phyloP scores from a whole-genome alignment of 1,140 invertebrate genomes.

The Heliothis virescens region DNA sequence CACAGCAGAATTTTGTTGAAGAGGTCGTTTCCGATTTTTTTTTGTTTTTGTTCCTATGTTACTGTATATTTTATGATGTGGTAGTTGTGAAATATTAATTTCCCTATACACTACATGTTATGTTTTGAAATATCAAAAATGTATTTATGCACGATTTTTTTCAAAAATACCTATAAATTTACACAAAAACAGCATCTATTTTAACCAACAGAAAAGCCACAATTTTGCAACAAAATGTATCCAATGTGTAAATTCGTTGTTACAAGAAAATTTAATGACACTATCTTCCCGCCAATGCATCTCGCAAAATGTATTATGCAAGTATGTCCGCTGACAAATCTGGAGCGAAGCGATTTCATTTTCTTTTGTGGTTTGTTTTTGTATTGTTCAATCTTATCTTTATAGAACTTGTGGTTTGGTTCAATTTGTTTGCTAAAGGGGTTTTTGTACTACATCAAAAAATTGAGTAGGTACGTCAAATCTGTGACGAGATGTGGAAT shows the following conservation, averaged over 20 bases:
- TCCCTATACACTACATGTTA: neutral
- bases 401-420: no score
- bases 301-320: conserved; percentile 22
- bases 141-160: neutral
- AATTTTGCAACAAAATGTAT: conserved; percentile 7
- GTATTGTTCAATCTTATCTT: neutral
- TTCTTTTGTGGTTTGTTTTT: conserved; percentile 6
- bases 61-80: neutral
- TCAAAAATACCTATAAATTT: no score
- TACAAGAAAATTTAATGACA: conserved; percentile 36
- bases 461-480: no score
- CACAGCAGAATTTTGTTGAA: conserved; percentile 23
- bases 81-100: neutral
- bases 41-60: neutral
- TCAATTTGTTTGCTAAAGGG: no score
- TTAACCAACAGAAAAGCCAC: neutral
- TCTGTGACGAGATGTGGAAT: no score
- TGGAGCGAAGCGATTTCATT: neutral
- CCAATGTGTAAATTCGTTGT: conserved; percentile 33
- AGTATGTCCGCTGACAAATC: conserved; percentile 12
- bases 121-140: neutral
- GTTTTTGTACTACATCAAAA: no score
- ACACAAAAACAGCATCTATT: neutral
- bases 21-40: conserved; percentile 2
- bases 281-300: conserved; percentile 7